Evolutionary conservation across 2,797 vertebrate species (phyloP).

Genomic region (Denticeps clupeoides): DNA sequence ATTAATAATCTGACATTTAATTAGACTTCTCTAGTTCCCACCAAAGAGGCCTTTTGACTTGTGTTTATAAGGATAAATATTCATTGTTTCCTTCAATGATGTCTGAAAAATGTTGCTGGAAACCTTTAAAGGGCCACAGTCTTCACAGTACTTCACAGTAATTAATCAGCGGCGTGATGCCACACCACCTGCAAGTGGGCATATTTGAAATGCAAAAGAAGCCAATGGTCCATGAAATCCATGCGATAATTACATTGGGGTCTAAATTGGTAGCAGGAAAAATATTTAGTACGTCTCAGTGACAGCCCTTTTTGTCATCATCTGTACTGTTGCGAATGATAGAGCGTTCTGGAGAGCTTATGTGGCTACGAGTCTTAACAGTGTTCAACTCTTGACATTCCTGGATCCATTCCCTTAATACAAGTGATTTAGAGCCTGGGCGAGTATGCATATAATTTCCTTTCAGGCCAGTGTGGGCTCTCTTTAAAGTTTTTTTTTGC

Average conservation of each 20-base stretch:
- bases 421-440: slow-evolving; percentile 3
- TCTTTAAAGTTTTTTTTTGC: slow-evolving; percentile 5
- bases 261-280: slow-evolving; percentile 24
- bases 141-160: slow-evolving; percentile 23
- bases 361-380: no score
- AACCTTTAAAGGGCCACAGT: slow-evolving; percentile 22
- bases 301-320: neutral
- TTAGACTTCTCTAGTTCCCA: no score
- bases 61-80: slow-evolving; percentile 31
- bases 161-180: slow-evolving; percentile 23
- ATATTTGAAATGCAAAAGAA: slow-evolving; percentile 28
- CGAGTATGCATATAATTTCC: slow-evolving; percentile 14
- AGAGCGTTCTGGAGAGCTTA: no score
- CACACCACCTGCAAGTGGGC: slow-evolving; percentile 17
- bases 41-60: slow-evolving; percentile 14
- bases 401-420: slow-evolving; percentile 8
- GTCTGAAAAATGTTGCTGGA: slow-evolving; percentile 25
- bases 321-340: neutral
- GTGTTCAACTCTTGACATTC: slow-evolving; percentile 8
- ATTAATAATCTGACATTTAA: no score
- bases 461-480: slow-evolving; percentile 6
- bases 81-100: slow-evolving; percentile 25
- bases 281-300: no score
- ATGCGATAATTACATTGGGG: slow-evolving; percentile 18
- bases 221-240: slow-evolving; percentile 31